A percentile compares a stretch with the other conserved stretches of the same genome.
Conservation (phyloP, 2,888 invertebrate species). For the Halictus quadricinctus region DNA sequence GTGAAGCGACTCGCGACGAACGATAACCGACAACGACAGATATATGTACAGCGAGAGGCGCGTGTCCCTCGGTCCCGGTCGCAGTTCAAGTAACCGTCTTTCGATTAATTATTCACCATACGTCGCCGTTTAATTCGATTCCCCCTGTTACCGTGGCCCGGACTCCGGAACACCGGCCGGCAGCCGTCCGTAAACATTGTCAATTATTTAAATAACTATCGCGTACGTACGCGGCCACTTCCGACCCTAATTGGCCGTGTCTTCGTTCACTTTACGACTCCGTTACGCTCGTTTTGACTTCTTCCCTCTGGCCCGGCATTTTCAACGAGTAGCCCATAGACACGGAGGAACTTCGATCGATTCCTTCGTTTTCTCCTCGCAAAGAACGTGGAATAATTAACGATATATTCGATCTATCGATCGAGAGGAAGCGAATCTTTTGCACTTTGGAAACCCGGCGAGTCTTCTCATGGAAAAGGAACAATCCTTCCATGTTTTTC, state of each 20-base stretch:
- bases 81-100: constrained; percentile 72
- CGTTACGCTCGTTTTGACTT: constrained; percentile 8
- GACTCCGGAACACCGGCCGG: background rate
- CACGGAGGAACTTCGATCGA: background rate
- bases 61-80: constrained; percentile 50
- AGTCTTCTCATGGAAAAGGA: too few species aligned
- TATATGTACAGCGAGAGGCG: constrained; percentile 41
- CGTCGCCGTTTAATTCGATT: constrained; percentile 79
- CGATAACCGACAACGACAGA: constrained; percentile 31
- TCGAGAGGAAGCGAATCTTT: background rate
- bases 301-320: background rate
- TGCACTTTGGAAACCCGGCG: too few species aligned
- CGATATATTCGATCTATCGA: too few species aligned
- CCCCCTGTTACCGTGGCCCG: constrained; percentile 46
- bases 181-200: constrained; percentile 78
- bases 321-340: background rate
- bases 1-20: constrained; percentile 16
- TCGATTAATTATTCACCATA: constrained; percentile 81
- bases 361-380: background rate
- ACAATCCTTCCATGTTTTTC: too few species aligned
- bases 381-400: background rate
- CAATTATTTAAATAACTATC: constrained; percentile 81
- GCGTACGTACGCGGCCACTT: constrained; percentile 46
- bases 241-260: constrained; percentile 53
- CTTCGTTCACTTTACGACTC: constrained; percentile 56